phyloP scores from a whole-genome alignment of 2,113 vertebrate genomes.

The Elaphurus davidianus region DNA sequence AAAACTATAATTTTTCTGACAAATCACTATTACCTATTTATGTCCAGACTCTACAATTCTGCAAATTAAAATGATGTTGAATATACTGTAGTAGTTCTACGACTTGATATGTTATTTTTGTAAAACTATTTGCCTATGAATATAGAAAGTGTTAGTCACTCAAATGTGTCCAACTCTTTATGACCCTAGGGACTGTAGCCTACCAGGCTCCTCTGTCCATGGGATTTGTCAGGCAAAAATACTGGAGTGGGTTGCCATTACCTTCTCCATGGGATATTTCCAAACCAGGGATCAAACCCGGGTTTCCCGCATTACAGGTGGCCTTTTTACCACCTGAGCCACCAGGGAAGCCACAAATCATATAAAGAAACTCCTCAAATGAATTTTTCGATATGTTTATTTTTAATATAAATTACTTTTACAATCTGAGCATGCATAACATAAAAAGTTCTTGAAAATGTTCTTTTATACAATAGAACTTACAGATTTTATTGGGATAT shows the following conservation, averaged over 20 bases:
- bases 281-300: not conserved
- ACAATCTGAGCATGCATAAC: not conserved
- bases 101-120: not conserved
- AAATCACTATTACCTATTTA: slow-evolving; percentile 1
- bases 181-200: not conserved
- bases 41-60: not conserved
- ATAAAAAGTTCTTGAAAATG: slow-evolving; percentile 1
- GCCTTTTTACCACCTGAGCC: not conserved
- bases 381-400: slow-evolving; percentile 1
- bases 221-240: not conserved
- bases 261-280: not conserved
- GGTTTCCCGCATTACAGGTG: not conserved
- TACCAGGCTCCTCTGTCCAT: not conserved
- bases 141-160: not conserved
- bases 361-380: not conserved
- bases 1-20: slow-evolving; percentile 9
- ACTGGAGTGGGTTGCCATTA: not conserved
- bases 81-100: not conserved
- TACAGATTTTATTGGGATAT: not conserved
- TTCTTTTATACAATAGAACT: not conserved
- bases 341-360: not conserved
- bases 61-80: not conserved
- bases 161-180: not conserved
- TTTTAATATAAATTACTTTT: slow-evolving; percentile 16
- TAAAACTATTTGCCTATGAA: slow-evolving; percentile 9